These are phyloP conservation scores for Arothron firmamentum DNA, from an alignment of 2,113 vertebrate species.

Conservation along the genomic window DNA sequence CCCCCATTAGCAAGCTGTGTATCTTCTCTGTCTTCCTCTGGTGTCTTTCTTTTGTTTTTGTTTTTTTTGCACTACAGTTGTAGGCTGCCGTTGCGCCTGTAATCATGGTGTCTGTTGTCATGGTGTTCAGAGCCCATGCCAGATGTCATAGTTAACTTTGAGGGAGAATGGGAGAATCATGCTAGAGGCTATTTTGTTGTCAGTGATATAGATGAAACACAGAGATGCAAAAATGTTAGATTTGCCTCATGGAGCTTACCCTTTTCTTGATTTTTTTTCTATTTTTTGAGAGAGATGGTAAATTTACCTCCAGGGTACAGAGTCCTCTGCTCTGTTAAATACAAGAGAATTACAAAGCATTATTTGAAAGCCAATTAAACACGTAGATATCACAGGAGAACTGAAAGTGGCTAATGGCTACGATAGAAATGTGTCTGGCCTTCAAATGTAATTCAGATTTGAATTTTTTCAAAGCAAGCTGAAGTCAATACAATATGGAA, in stretches of 20 bases:
- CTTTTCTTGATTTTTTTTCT: constrained; percentile 27
- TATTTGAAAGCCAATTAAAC: constrained; percentile 59
- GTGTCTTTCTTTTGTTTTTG: constrained; percentile 48
- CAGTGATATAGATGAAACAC: constrained; percentile 79
- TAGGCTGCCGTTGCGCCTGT: constrained; percentile 72
- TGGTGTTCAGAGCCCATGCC: constrained; percentile 82
- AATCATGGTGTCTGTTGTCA: constrained; percentile 79
- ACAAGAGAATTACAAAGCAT: constrained; percentile 47
- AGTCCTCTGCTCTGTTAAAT: constrained; percentile 62
- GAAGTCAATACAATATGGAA: constrained; percentile 5
- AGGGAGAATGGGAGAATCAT: constrained; percentile 66
- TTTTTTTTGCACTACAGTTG: constrained; percentile 64
- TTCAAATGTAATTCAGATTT: constrained; percentile 21
- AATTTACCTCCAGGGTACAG: constrained; percentile 71
- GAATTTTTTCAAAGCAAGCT: constrained; percentile 1
- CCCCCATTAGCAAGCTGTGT: constrained; percentile 71
- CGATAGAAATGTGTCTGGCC: constrained; percentile 32
- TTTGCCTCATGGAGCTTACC: constrained; percentile 65
- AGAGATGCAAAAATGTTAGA: constrained; percentile 75
- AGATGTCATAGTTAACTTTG: constrained; percentile 84
- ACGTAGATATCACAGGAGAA: constrained; percentile 47
- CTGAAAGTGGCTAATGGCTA: constrained; percentile 18
- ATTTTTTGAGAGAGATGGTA: constrained; percentile 51
- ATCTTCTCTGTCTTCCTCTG: constrained; percentile 67
- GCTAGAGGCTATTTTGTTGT: constrained; percentile 82